Conservation (phyloP, 2,797 vertebrate species). For the Pipistrellus pygmaeus region DNA sequence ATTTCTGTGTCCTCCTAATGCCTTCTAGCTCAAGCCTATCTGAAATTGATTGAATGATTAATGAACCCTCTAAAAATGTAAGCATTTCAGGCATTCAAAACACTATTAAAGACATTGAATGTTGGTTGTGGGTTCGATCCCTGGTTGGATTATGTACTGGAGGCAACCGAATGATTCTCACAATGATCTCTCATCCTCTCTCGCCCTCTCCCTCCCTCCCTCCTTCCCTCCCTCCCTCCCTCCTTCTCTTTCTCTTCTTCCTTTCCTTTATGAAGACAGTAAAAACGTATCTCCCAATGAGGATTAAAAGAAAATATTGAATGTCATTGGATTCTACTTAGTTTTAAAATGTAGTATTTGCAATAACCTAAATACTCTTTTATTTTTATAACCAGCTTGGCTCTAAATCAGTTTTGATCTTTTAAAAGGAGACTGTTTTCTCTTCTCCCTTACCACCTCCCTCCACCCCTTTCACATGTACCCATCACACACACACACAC, state of each 20-base stretch:
- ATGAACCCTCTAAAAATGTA: conserved; percentile 44
- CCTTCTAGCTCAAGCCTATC: not conserved
- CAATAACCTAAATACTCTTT: conserved; percentile 16
- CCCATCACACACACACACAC: too few species aligned
- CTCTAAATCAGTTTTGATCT: not conserved
- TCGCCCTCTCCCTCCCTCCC: too few species aligned
- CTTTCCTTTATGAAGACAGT: too few species aligned
- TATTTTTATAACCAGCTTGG: conserved; percentile 32
- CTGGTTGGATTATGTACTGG: not conserved
- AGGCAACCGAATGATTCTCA: not conserved
- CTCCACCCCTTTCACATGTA: not conserved
- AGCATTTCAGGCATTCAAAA: conserved; percentile 6
- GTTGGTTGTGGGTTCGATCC: not conserved
- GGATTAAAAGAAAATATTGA: not conserved
- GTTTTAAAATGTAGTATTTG: conserved; percentile 53
- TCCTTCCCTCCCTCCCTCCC: too few species aligned
- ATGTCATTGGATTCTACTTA: conserved; percentile 43
- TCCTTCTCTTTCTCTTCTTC: too few species aligned
- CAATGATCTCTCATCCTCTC: too few species aligned
- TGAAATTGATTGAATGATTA: conserved; percentile 17
- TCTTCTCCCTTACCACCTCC: not conserved
- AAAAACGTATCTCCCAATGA: not conserved
- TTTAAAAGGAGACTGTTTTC: not conserved
- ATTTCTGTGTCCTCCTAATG: not conserved
- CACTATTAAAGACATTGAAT: not conserved